Base-by-base conservation (phyloP, 1,140 invertebrate genomes). In the Drosophila elegans region DNA sequence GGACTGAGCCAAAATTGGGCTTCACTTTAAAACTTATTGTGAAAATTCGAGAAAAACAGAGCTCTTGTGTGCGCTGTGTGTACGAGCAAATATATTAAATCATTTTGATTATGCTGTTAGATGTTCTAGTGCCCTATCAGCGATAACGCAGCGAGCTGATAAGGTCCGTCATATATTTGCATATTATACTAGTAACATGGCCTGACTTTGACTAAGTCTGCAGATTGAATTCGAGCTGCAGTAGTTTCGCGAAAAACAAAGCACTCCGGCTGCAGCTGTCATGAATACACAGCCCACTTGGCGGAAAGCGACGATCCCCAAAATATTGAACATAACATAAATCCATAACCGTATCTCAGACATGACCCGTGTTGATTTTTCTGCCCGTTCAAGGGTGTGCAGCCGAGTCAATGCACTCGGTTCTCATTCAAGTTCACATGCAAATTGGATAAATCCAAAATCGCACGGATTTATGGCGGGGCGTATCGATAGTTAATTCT, bases 11-110 rank as follows among this genome's bases (percentile, higher is more conserved):
- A 51, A 53, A 53, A 71, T 27, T 41, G 21, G 13, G 21, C 34
- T 46, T 41, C 54, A 63, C 71, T 76, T 76, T 67, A 32, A 49
- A 74, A 63, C 63, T 48, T 29, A 39, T 72, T 39, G 51, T 63
- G 13, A 27, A 74, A 63, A 29, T 74, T 62, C 68, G 49, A 74
- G 54, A 53, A 80, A 61, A 88, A 67, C 39, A 67, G 64, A 62
- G 11, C 3, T 34, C 36, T 38, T 25, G 42, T 76, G 78, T 79
- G 71, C 29, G 62, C 85, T 86, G 12, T 27, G 25, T 16, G 29
- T 27, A 53, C 67, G 41, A 9, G 66, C 71, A 86, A 86, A 88
- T 88, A 88, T 83, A 83, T 83, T 85, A 86, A 86, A 86, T 86
- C 82, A 86, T 73, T 64, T 64, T 79, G 78, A 78, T 85, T 80